Conservation (phyloP, 1,140 invertebrate genomes). For the Drosophila navojoa region DNA sequence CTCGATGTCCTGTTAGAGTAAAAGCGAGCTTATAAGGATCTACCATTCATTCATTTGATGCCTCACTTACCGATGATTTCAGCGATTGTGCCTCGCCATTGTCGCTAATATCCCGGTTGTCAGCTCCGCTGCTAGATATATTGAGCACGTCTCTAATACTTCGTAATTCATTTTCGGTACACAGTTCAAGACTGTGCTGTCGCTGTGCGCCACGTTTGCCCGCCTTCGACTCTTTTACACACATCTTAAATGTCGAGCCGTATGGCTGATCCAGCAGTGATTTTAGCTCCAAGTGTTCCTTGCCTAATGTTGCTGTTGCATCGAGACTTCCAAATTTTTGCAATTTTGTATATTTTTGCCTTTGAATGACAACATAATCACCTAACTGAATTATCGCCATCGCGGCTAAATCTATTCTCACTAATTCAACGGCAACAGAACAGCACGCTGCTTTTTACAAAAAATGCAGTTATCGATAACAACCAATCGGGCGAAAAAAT, state of each 20-base stretch:
- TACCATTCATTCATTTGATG: neutral
- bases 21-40: neutral
- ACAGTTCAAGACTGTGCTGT: constrained; percentile 86
- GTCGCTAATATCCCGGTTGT: constrained; percentile 94
- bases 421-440: constrained; percentile 18
- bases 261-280: constrained; percentile 89
- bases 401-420: neutral
- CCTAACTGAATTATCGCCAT: constrained; percentile 85
- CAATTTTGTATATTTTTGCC: constrained; percentile 90
- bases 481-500: neutral
- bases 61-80: constrained; percentile 85
- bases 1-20: constrained; percentile 87
- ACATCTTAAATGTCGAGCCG: constrained; percentile 92
- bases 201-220: constrained; percentile 84
- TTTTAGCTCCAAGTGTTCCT: constrained; percentile 89
- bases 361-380: constrained; percentile 89
- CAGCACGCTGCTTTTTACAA: constrained; percentile 35
- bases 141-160: constrained; percentile 85
- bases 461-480: neutral
- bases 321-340: constrained; percentile 88
- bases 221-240: constrained; percentile 84
- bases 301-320: constrained; percentile 87
- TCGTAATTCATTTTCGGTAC: constrained; percentile 84
- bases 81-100: constrained; percentile 94
- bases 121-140: constrained; percentile 87